Evolutionary conservation across 1,140 invertebrate genomes (phyloP), one percentile per base, ranked within the genome.

Genomic region (Zophobas atratus): DNA sequence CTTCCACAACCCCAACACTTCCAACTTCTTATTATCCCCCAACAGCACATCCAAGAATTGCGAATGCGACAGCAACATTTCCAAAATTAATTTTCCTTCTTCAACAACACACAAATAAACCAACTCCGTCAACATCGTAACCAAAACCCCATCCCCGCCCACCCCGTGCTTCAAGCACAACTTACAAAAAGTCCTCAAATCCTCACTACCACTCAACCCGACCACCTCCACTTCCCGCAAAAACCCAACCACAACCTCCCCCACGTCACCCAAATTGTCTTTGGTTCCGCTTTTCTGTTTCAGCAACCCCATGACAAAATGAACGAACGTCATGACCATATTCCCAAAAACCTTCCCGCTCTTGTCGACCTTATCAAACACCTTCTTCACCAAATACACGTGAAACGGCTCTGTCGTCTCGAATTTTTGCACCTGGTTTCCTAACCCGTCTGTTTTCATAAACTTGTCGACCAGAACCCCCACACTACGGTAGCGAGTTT

Each of bases 61-160:
- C 0, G 93, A 94, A 87, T 94, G 93, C 0, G 92, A 91, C 6
- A 90, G 90, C n/a, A 91, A 88, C 93, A 94, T 93, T 80, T 94
- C 92, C 77, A 93, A 92, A 38, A 94, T 83, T 8, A 88, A 87
- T 20, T 87, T 87, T 0, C 89, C 86, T 77, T 92, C 87, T 60
- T 90, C 85, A n/a, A 73, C 72, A n/a, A 84, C 67, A 76, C 88
- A 86, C 0, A 91, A 81, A 60, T 91, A 87, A 20, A 92, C 90
- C 20, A 93, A 82, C 60, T 82, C 87, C 2, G 87, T 88, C 48
- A 94, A 81, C 5, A 90, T 84, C 71, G 88, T 88, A 8, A 94
- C 82, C 77, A 93, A 77, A 82, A 87, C 82, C 46, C 85, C 80
- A 56, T 86, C 81, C 1, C 88, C 83, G 81, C 91, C 90, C n/a